phyloP scores from a whole-genome alignment of 2,113 vertebrate genomes.

The Gobius niger region DNA sequence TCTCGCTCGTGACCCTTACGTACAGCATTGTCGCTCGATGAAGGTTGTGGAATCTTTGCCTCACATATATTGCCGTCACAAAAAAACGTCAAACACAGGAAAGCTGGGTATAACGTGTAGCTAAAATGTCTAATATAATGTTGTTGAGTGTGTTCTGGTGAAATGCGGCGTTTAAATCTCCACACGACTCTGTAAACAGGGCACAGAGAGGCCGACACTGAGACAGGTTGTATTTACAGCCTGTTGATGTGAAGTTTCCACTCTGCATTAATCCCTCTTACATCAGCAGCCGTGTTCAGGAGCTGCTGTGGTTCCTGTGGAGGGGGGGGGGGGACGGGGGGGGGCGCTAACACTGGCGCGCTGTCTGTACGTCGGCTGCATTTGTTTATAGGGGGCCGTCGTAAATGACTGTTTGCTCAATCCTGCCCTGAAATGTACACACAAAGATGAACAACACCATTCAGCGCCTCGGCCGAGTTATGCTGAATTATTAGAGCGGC shows the following conservation, averaged over 20 bases:
- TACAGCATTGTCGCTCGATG: too few relatives aligned
- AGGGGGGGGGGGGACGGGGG: too few relatives aligned
- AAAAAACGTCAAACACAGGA: too few relatives aligned
- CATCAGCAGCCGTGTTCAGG: conserved; percentile 9
- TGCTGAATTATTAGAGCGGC: not conserved
- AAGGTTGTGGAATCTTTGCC: too few relatives aligned
- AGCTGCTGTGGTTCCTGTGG: conserved; percentile 35
- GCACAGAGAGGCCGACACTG: not conserved
- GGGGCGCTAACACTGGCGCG: conserved; percentile 13
- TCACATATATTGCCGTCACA: too few relatives aligned
- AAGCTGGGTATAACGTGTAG: too few relatives aligned
- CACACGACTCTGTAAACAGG: not conserved
- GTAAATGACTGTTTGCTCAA: conserved; percentile 12
- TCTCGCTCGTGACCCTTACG: too few relatives aligned
- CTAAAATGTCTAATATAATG: too few relatives aligned
- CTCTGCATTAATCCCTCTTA: conserved; percentile 39
- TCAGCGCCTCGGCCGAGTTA: not conserved
- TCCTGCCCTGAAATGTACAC: conserved; percentile 2
- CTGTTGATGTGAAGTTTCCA: conserved; percentile 46
- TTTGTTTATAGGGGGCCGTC: conserved; percentile 1
- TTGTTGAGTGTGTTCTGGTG: too few relatives aligned
- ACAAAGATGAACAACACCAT: conserved; percentile 2
- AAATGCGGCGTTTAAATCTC: too few relatives aligned
- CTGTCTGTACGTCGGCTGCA: not conserved
- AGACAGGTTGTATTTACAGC: conserved; percentile 11